A percentile compares a stretch with the other conserved stretches of the same genome.
Conservation (phyloP, 1,140 invertebrate genomes). For the Oncopeltus fasciatus region DNA sequence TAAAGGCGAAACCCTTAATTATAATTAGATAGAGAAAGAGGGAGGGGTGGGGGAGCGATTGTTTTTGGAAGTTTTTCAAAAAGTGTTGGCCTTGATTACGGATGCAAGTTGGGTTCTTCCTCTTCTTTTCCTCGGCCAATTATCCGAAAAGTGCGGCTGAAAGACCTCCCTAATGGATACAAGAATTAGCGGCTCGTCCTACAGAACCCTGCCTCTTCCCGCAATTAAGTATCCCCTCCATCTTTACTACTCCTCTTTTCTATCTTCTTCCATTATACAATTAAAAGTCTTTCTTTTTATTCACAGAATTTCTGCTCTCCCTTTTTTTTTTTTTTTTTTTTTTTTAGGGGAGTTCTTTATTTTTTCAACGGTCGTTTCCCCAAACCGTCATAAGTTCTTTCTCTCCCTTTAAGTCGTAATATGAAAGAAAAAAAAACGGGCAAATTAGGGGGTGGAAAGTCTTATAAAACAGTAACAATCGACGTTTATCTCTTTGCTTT, state of each 20-base stretch:
- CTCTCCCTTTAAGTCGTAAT: too few species aligned
- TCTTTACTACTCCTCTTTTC: neutral
- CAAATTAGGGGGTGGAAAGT: too few species aligned
- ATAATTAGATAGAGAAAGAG: conserved; percentile 5
- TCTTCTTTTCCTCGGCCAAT: neutral
- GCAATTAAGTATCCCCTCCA: conserved; percentile 4
- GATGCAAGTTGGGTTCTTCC: conserved; percentile 4
- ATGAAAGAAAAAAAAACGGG: too few species aligned
- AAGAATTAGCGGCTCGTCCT: conserved; percentile 14
- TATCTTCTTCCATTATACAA: conserved; percentile 5
- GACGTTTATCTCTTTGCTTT: too few species aligned
- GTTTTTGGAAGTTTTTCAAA: conserved; percentile 16
- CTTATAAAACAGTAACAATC: too few species aligned
- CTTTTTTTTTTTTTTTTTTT: too few species aligned
- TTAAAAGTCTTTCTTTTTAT: too few species aligned
- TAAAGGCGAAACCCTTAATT: conserved; percentile 10
- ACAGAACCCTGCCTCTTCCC: conserved; percentile 1
- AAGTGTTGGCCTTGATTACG: conserved; percentile 11
- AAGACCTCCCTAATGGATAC: conserved; percentile 5
- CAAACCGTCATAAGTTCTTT: too few species aligned
- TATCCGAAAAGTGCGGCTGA: neutral
- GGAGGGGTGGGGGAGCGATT: neutral
- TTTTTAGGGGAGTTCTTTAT: too few species aligned
- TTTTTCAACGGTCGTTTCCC: too few species aligned
- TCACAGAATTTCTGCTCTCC: too few species aligned